A percentile compares a stretch with the other conserved stretches of the same genome.
These are phyloP conservation scores for Chymomyza costata DNA, from an alignment of 1,140 invertebrate genomes.

Conservation along the genomic window DNA sequence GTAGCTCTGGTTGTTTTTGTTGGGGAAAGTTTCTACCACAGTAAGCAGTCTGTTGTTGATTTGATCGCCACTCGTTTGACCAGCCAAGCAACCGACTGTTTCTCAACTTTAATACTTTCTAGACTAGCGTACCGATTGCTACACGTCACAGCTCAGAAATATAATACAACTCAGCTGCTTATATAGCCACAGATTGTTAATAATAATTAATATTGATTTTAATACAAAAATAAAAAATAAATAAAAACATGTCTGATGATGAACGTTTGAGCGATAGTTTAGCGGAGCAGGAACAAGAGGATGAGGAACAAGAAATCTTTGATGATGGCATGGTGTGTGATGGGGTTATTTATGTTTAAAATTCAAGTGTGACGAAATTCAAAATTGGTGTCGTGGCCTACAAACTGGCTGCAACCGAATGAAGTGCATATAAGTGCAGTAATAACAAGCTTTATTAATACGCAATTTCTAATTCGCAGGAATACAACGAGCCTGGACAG, in stretches of 20 bases:
- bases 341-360: not conserved
- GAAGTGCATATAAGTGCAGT: not conserved
- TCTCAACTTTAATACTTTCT: conserved; percentile 66
- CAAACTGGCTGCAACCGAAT: conserved; percentile 15
- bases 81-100: conserved; percentile 32
- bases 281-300: conserved; percentile 2
- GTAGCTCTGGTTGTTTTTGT: conserved; percentile 32
- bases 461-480: conserved; percentile 34
- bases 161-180: no score
- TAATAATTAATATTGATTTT: no score
- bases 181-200: no score
- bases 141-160: conserved; percentile 57
- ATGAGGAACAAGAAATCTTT: conserved; percentile 55
- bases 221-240: no score
- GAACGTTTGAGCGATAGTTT: conserved; percentile 20
- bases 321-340: conserved; percentile 52
- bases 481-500: conserved; percentile 74
- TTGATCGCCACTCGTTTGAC: conserved; percentile 55
- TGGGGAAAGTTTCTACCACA: conserved; percentile 62
- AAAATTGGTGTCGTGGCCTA: conserved; percentile 60
- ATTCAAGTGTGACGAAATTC: conserved; percentile 40
- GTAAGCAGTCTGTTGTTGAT: conserved; percentile 20
- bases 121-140: conserved; percentile 56
- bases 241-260: conserved; percentile 41
- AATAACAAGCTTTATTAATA: not conserved